Base-by-base conservation (phyloP, 2,113 vertebrate species). In the Chunga burmeisteri region DNA sequence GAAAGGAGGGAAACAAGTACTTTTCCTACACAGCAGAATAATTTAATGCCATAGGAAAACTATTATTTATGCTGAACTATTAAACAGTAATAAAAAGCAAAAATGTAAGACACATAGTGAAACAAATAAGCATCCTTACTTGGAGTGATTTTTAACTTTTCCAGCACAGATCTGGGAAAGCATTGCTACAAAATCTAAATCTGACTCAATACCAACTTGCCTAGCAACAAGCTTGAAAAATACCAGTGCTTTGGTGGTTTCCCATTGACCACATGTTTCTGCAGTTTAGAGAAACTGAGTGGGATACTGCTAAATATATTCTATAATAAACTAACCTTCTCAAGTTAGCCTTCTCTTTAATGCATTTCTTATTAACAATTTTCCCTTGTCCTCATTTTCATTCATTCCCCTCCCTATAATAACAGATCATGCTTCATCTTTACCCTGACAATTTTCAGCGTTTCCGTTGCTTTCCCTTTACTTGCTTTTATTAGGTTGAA, bases 261-360 rank as follows among this genome's bases (percentile, higher is more conserved):
- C 25, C 5, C 10, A 59, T 2, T 82, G 19, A 36, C 18, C 6
- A 59, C 0, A 1, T 2, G 3, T 30, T 83, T 58, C 42, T 71
- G 27, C 11, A 38, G 32, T 32, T 72, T 34, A 42, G 34, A 55
- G 29, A 30, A 59, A 63, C 16, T 52, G 17, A 86, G n/a, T 56
- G 42, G 32, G 8, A 55, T 27, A 34, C 2, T 46, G 38, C 17
- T 58, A 63, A 10, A 66, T 16, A 50, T 4, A 49, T 20, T 75
- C 53, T 29, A 2, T 34, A 73, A 56, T 17, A 68, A 53, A 68
- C 10, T 16, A 79, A 67, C 14, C 2, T 22, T 36, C 30, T 29
- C 12, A 74, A 58, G 14, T 47, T 42, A 73, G 3, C 19, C 8
- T 50, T 90, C 19, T 49, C 50, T 73, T 70, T 22, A 81, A 73